Conservation (phyloP, 2,888 invertebrate genomes). For the Cephus nigrinus region DNA sequence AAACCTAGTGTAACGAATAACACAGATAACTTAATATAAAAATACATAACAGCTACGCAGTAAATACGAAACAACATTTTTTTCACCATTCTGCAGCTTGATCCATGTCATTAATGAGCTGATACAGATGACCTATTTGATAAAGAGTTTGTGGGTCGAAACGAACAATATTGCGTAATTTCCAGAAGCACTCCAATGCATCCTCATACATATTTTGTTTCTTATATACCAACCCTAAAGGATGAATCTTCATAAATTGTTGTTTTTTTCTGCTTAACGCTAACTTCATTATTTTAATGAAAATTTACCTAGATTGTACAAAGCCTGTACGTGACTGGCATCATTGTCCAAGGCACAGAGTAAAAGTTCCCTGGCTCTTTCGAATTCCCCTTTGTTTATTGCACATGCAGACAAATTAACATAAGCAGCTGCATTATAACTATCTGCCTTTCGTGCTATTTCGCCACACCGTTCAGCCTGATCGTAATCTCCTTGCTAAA, state of each 20-base stretch:
- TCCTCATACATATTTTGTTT: conserved; percentile 77
- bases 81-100: conserved; percentile 74
- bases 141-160: conserved; percentile 81
- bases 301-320: conserved; percentile 80
- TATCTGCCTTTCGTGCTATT: conserved; percentile 79
- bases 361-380: conserved; percentile 78
- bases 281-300: background rate
- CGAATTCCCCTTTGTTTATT: conserved; percentile 76
- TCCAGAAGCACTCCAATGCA: conserved; percentile 83
- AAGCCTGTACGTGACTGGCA: conserved; percentile 84
- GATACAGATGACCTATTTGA: conserved; percentile 83
- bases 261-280: background rate
- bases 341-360: conserved; percentile 83
- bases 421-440: conserved; percentile 83
- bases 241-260: conserved; percentile 9
- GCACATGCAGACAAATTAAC: conserved; percentile 88
- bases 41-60: background rate
- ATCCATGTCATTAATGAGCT: conserved; percentile 73
- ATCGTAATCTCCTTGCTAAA: conserved; percentile 81
- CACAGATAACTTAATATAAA: conserved; percentile 12
- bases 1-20: conserved; percentile 66
- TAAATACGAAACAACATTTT: conserved; percentile 6
- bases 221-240: conserved; percentile 76
- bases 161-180: conserved; percentile 77
- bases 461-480: conserved; percentile 83